Evolutionary conservation across 2,888 invertebrate genomes (phyloP).

Genomic region (Xylophagus ater): DNA sequence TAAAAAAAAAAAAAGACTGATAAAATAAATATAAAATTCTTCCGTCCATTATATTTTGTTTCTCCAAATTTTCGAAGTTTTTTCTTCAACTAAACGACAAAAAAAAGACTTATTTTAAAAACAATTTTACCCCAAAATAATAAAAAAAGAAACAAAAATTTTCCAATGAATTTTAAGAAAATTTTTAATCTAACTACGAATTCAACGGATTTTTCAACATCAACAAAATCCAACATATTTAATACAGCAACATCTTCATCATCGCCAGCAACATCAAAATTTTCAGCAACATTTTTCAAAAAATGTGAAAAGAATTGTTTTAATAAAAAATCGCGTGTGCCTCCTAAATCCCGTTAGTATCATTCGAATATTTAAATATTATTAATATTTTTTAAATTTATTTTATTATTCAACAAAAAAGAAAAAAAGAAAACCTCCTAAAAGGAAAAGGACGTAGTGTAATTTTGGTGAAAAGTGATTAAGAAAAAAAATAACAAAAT

Average conservation of each 20-base stretch:
- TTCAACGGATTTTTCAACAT: background rate
- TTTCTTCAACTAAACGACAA: too few relatives aligned
- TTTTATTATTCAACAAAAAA: too few relatives aligned
- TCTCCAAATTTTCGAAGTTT: too few relatives aligned
- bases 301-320: conserved; percentile 14
- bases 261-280: conserved; percentile 9
- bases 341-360: conserved; percentile 19
- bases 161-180: conserved; percentile 20
- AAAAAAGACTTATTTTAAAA: too few relatives aligned
- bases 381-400: conserved; percentile 13
- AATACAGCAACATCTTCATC: conserved; percentile 9
- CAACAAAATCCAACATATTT: background rate
- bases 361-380: too few relatives aligned
- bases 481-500: background rate
- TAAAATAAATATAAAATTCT: too few relatives aligned
- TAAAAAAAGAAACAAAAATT: conserved; percentile 5
- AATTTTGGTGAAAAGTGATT: background rate
- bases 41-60: too few relatives aligned
- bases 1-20: too few relatives aligned
- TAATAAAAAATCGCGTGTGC: conserved; percentile 36
- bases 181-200: conserved; percentile 21
- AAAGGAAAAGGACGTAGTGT: too few relatives aligned
- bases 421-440: too few relatives aligned
- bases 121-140: too few relatives aligned
- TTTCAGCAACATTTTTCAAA: conserved; percentile 10